Percentiles rank a stretch among this genome's conserved stretches.
These are phyloP conservation scores for Pterocles burchelli DNA, from an alignment of 2,113 vertebrate species.

Conservation along the genomic window DNA sequence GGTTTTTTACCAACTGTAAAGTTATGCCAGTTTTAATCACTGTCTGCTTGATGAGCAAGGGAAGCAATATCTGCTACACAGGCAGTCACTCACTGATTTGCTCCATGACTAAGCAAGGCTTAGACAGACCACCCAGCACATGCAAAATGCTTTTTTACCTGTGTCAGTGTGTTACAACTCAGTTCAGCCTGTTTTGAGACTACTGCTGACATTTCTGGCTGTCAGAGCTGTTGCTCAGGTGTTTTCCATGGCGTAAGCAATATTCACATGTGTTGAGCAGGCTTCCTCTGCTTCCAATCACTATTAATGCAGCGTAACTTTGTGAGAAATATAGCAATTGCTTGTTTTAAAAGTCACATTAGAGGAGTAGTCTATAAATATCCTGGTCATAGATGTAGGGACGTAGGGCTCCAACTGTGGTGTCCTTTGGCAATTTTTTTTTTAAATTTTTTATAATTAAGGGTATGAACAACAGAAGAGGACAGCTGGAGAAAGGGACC, in stretches of 20 bases:
- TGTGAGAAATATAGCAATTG: background rate
- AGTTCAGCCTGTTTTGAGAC: background rate
- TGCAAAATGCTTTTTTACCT: background rate
- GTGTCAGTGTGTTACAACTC: background rate
- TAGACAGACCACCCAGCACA: background rate
- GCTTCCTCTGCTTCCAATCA: background rate
- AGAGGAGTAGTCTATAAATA: background rate
- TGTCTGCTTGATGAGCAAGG: too few species aligned
- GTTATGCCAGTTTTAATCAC: background rate
- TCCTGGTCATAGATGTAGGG: fast-evolving
- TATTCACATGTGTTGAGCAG: background rate
- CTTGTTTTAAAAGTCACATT: background rate
- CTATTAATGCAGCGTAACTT: fast-evolving
- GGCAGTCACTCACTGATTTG: background rate
- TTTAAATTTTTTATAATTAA: background rate
- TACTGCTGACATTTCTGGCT: background rate
- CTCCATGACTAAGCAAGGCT: background rate
- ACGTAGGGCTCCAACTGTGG: background rate
- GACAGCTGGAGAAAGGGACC: background rate
- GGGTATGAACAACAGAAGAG: background rate
- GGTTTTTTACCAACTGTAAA: background rate
- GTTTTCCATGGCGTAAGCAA: background rate
- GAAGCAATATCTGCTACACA: background rate
- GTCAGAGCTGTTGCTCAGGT: background rate
- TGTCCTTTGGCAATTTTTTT: background rate